Conservation (phyloP, 2,888 invertebrate genomes). For the Trimorus sp. region DNA sequence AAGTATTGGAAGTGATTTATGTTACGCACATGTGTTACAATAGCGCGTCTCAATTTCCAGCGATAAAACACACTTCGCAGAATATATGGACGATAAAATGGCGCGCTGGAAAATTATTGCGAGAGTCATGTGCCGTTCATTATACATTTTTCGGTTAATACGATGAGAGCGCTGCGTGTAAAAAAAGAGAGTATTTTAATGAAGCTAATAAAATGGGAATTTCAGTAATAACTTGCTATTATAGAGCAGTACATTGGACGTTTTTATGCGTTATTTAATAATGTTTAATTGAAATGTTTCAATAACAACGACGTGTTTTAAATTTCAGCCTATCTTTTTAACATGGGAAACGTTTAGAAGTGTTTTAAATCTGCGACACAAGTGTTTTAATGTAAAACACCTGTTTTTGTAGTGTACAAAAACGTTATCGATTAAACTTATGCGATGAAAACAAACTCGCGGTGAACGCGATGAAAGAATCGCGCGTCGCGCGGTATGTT, state of each 20-base stretch:
- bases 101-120: background rate
- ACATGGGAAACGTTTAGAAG: too few species aligned
- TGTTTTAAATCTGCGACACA: too few species aligned
- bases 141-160: background rate
- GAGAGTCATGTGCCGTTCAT: background rate
- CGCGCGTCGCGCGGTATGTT: background rate
- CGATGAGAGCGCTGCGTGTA: background rate
- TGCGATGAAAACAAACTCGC: background rate
- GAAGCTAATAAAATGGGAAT: background rate
- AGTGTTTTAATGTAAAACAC: too few species aligned
- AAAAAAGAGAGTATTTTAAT: background rate
- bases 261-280: too few species aligned
- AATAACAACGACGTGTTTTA: too few species aligned
- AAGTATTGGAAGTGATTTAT: slow-evolving; percentile 6
- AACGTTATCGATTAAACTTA: too few species aligned
- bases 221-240: background rate
- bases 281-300: too few species aligned
- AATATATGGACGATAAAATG: background rate
- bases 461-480: background rate
- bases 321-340: too few species aligned
- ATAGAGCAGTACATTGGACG: too few species aligned
- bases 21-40: slow-evolving; percentile 21
- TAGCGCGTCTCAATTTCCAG: slow-evolving; percentile 17
- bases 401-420: too few species aligned
- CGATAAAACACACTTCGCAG: slow-evolving; percentile 8